Percentiles rank a stretch among this genome's conserved stretches.
These are phyloP conservation scores for Philantomba maxwellii DNA, from an alignment of 2,113 vertebrate species.

Conservation along the genomic window DNA sequence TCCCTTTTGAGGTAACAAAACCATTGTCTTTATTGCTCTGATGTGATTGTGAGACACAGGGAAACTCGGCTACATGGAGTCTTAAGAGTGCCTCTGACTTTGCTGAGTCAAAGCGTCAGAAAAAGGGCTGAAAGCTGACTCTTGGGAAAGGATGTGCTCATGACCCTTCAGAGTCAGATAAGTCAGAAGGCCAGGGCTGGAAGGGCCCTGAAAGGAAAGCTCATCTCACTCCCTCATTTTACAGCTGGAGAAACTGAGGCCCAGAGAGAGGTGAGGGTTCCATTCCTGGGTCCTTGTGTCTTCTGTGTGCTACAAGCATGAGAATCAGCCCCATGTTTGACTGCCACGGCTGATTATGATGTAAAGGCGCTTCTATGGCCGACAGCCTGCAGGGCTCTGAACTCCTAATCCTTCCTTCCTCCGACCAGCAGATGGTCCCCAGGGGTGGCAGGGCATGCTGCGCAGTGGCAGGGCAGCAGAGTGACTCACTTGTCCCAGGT, in stretches of 20 bases:
- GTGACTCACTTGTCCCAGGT: background rate
- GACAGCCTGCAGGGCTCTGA: background rate
- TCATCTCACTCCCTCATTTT: background rate
- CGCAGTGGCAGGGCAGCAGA: background rate
- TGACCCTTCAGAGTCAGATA: background rate
- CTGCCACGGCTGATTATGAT: background rate
- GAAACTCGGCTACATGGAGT: background rate
- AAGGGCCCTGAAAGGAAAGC: background rate
- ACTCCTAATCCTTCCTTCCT: background rate
- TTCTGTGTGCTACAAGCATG: background rate
- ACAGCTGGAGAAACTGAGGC: background rate
- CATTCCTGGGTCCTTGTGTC: background rate
- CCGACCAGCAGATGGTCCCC: background rate
- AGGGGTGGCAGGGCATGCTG: background rate
- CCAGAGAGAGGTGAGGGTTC: background rate
- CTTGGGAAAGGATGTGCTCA: background rate
- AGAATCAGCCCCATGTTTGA: background rate
- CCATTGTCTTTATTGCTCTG: background rate
- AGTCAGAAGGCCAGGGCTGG: background rate
- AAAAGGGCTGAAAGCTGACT: background rate
- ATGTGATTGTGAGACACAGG: background rate
- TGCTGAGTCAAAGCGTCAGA: background rate
- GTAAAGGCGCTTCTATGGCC: background rate
- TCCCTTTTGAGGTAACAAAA: constrained; percentile 81
- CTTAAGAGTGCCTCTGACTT: background rate